Base-by-base conservation (phyloP, 2,797 vertebrate genomes). In the Takifugu rubripes region DNA sequence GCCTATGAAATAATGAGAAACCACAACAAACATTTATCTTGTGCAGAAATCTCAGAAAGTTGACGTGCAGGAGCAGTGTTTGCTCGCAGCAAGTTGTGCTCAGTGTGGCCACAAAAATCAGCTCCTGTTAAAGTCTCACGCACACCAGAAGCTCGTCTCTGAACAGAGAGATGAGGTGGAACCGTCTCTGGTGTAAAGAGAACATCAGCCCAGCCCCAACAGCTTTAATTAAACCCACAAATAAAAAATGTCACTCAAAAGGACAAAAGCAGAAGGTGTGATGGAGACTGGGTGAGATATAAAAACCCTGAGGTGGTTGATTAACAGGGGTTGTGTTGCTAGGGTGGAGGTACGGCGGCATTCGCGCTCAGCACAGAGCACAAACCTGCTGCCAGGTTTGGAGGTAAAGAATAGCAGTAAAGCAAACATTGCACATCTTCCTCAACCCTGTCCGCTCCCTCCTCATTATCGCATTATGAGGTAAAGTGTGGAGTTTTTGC, bases 391-490 rank as follows among this genome's bases (percentile, higher is more conserved):
- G 87, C 7, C 31, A 33, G 31, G 42, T 43, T 43, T 43, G 16
- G 87, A 90, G 86, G 87, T 84, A 83, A 82, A 85, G 79, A 87
- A 77, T 72, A 80, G 63, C 73, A 14, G 42, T 80, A 56, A 77
- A 79, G 77, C 73, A 78, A 76, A 63, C 72, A 73, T 68, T 21
- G 74, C 72, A 74, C 74, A 75, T 52, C 49, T 66, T 50, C 33
- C 69, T 51, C 45, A 29, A 53, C 66, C 72, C 58, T 49, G 74
- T 42, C 5, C 36, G 10, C 64, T 62, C 61, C 70, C 31, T 66
- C 53, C 25, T 65, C 11, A 21, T 78, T 66, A 24, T 63, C 56
- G 10, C 16, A 24, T 68, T 77, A 59, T 85, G 86, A 88, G 86
- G 86, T 88, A 87, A 85, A 84, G 72, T 78, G 72, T 77, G 63